Base-by-base conservation (phyloP, 2,888 invertebrate species). In the Podabrus alpinus region DNA sequence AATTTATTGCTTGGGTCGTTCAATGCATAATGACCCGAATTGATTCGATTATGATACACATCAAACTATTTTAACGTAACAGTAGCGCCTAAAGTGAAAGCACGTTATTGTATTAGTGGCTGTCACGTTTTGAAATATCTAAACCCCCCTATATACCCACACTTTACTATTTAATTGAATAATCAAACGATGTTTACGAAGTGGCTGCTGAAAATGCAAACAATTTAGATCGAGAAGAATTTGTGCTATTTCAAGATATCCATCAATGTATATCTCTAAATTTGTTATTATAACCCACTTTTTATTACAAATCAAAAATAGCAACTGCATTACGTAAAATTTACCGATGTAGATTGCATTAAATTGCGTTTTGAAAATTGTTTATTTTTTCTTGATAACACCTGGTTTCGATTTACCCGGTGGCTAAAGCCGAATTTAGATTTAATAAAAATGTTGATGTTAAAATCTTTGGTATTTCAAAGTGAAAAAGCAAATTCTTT, bases 1-100 rank as follows among this genome's bases (percentile, higher is more conserved):
- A 67, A 67, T 67, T 67, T 67, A 67, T 15, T 29, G 25, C 67
- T 29, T 29, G 67, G 25, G 67, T 67, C 21, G 62, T 64, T 64
- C 62, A 21, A 21, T 19, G 62, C 21, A 64, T 64, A 64, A 64
- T 64, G 21, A 21, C 62, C 62, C 62, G 62, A 21, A 64, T 64
- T 64, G 19, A 64, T 64, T 64, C 62, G 62, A 64, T 64, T 64
- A 64, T 19, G 21, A n/a, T 19, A 17, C 17, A 16, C 62, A 64
- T 64, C 62, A 21, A 17, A 16, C 62, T 64, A 64, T 64, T 64
- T 64, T 19, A 64, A 17, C 62, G 62, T 21, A 64, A 45, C 45
- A 45, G 45, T 45, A 45, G 9, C 45, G 45, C 45, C 45, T 45
- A 45, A 45, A 45, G 45, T 45, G 5, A 45, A 45, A 5, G 45